Percentiles rank a stretch among this genome's conserved stretches.
These are phyloP conservation scores for Drosophila fungiperda DNA, from an alignment of 2,888 invertebrate genomes.

Conservation along the genomic window DNA sequence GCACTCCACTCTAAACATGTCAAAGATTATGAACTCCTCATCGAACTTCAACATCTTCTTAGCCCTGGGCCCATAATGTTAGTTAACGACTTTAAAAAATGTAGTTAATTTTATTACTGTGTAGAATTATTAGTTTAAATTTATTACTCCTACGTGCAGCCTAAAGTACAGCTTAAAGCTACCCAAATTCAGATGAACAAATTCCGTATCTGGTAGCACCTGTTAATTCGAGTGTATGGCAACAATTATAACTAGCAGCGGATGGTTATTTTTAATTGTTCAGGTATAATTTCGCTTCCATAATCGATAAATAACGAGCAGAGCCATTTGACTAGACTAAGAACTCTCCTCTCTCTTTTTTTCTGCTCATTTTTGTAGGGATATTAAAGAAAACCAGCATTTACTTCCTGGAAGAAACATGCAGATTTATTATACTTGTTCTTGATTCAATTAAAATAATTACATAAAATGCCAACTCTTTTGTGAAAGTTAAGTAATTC, in stretches of 20 bases:
- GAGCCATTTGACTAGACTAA: conserved; percentile 9
- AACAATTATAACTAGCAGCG: conserved; percentile 30
- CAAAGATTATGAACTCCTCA: conserved; percentile 25
- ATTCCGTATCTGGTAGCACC: conserved; percentile 44
- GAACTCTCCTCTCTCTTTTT: background rate
- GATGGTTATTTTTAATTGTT: conserved; percentile 48
- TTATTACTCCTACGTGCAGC: background rate
- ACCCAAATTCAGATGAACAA: background rate
- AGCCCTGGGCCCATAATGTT: background rate
- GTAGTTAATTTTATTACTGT: background rate
- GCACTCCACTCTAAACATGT: conserved; percentile 34
- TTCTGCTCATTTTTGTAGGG: conserved; percentile 1
- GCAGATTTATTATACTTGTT: background rate
- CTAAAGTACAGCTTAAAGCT: background rate
- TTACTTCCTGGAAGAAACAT: background rate
- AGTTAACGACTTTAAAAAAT: background rate
- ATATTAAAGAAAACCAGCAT: conserved; percentile 1
- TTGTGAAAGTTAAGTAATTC: background rate
- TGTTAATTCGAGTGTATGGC: conserved; percentile 51
- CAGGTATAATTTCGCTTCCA: conserved; percentile 18
- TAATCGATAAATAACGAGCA: conserved; percentile 51
- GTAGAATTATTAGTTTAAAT: background rate
- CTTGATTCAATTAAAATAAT: background rate
- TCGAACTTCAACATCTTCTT: too few relatives aligned
- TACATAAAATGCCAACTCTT: background rate